Evolutionary conservation across 1,140 invertebrate species (phyloP), one percentile per base, ranked within the genome.

Genomic region (Cheumatopsyche charites): DNA sequence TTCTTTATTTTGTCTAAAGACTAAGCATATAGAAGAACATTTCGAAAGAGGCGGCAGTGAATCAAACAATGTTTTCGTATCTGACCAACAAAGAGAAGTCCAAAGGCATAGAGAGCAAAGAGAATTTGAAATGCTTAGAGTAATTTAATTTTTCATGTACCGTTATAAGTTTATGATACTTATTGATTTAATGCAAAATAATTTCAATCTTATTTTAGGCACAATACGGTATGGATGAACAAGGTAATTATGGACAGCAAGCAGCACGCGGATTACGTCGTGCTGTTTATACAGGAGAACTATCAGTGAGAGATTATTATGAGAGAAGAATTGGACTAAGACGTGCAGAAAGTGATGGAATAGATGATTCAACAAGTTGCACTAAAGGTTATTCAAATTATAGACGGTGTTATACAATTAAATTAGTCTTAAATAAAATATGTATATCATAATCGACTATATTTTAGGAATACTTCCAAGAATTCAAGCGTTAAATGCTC

Each of bases 191-290:
- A 49, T 49, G n/a, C 23, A 7, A 19, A 21, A 7, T 61, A 49
- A 19, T 13, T 49, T 49, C 13, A 5, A 62, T 62, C 49, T 49
- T 29, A 15, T 45, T 11, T 23, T 80, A 90, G 86, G 92, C 92
- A 11, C 91, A 93, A 78, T 94, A 94, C 81, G 94, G 94, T 0
- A 95, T 95, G 93, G 92, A 94, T 77, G 92, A 93, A 82, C 90
- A 92, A 76, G 90, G 89, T 29, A 92, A 91, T 77, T 93, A 92
- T 82, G 87, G 89, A 42, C 91, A 92, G 77, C 92, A 95, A 75
- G 93, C 91, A 66, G 88, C 93, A 0, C 90, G 89, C 23, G 92
- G 92, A 79, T 89, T 96, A 86, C 91, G 94, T 79, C 84, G 90
- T 52, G 93, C 94, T 63, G 93, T 95, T 7, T 91, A 91, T 80